Evolutionary conservation across 2,113 vertebrate species (phyloP), one percentile per base, ranked within the genome.

Genomic region (Chamaea fasciata): DNA sequence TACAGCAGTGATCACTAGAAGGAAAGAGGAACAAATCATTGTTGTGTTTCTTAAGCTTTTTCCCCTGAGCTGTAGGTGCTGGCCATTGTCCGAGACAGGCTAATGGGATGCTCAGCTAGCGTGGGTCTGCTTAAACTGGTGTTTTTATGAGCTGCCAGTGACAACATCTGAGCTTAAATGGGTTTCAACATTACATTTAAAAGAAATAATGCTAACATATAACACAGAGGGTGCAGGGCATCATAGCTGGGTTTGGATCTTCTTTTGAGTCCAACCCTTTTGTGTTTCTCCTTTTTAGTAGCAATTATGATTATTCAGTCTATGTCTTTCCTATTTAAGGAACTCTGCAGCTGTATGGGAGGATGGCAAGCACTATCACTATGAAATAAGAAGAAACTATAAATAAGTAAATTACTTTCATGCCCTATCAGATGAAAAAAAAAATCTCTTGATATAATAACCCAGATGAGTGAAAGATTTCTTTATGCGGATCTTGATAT

Each of bases 401-500:
- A 90, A 93, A 95, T 95, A 95, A 88, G 35, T 60, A 5, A 47
- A 31, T 77, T 90, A 52, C 33, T 92, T 88, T 52, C 41, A 62
- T 10, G 46, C 12, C 41, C 69, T 64, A 89, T 33, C 44, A 21
- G 39, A 42, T 50, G 0, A 22, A 74, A 56, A 83, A 60, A 60
- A 91, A 60, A 71, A 23, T 4, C n/a, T 67, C 64, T 90, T 92
- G 56, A 35, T 94, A 65, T 49, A 86, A 92, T 62, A 91, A 91
- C 9, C 31, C 59, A 83, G 71, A 92, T 18, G n/a, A 94, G 19
- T 93, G 91, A 96, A 97, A 92, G 81, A 83, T 89, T 94, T 94
- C 95, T 95, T 96, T 95, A 86, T 94, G 35, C 94, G 46, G 28
- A 53, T 92, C 78, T 92, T 97, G 96, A 79, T 87, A 95, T 97